Evolutionary conservation across 2,888 invertebrate species (phyloP).

Genomic region (Acronicta leporina): DNA sequence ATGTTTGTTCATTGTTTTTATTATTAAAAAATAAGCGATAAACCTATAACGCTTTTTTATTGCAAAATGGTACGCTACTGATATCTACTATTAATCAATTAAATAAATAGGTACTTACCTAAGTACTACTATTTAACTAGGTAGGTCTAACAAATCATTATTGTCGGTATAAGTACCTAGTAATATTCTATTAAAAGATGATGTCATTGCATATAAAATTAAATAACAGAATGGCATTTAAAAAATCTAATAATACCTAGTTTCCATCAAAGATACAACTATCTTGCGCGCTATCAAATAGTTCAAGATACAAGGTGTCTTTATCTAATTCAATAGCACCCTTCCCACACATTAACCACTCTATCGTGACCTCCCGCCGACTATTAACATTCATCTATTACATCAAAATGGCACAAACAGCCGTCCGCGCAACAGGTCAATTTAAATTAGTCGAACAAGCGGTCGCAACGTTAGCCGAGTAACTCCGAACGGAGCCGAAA

Average conservation of each 20-base stretch:
- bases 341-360: slow-evolving; percentile 64
- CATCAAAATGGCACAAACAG: slow-evolving; percentile 37
- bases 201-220: slow-evolving; percentile 30
- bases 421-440: slow-evolving; percentile 57
- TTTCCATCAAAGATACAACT: slow-evolving; percentile 61
- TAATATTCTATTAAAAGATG: slow-evolving; percentile 29
- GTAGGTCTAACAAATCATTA: neutral
- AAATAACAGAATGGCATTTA: slow-evolving; percentile 36
- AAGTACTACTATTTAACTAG: neutral
- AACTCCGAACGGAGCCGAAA: slow-evolving; percentile 74
- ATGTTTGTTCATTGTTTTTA: too few species aligned
- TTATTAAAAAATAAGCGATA: too few species aligned
- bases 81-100: too few species aligned
- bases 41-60: too few species aligned
- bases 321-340: slow-evolving; percentile 79
- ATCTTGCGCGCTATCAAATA: slow-evolving; percentile 69
- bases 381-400: slow-evolving; percentile 43
- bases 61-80: neutral
- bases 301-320: slow-evolving; percentile 78
- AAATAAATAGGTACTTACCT: neutral
- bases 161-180: neutral
- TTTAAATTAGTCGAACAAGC: slow-evolving; percentile 64
- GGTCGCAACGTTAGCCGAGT: slow-evolving; percentile 66
- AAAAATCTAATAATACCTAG: slow-evolving; percentile 47
- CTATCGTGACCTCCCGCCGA: slow-evolving; percentile 62